Conservation (phyloP, 2,113 vertebrate species). For the Potamarius usumacintae region DNA sequence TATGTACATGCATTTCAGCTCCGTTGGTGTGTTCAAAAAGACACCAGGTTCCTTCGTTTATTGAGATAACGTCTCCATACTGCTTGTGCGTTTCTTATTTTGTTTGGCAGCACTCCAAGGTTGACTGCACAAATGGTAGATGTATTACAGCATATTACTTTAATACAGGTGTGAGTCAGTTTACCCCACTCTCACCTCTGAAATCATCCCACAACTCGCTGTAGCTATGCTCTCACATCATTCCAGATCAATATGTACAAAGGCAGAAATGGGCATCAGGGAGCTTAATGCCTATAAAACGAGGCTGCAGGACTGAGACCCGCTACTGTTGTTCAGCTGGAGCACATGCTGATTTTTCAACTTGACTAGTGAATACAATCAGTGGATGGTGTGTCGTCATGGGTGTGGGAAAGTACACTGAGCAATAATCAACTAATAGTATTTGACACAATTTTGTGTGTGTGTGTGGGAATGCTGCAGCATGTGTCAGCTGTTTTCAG, state of each 20-base stretch:
- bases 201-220: background rate
- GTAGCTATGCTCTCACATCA: constrained; percentile 7
- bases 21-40: constrained; percentile 13
- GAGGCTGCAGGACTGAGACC: constrained; percentile 1
- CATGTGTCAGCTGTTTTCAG: constrained; percentile 44
- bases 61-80: constrained; percentile 25
- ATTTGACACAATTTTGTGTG: constrained; percentile 27
- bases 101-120: constrained; percentile 6
- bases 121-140: constrained; percentile 35
- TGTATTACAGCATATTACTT: constrained; percentile 20
- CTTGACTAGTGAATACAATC: constrained; percentile 29
- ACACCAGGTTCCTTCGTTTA: constrained; percentile 10
- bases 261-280: constrained; percentile 29
- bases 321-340: background rate
- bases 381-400: constrained; percentile 11
- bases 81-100: constrained; percentile 36
- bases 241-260: constrained; percentile 31
- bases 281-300: constrained; percentile 14
- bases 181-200: constrained; percentile 29
- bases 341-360: constrained; percentile 22
- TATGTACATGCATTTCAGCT: background rate
- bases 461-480: constrained; percentile 16
- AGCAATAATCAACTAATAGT: constrained; percentile 38
- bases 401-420: constrained; percentile 5
- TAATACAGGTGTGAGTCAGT: constrained; percentile 38